phyloP scores from a whole-genome alignment of 2,797 vertebrate genomes.

The Thaleichthys pacificus region DNA sequence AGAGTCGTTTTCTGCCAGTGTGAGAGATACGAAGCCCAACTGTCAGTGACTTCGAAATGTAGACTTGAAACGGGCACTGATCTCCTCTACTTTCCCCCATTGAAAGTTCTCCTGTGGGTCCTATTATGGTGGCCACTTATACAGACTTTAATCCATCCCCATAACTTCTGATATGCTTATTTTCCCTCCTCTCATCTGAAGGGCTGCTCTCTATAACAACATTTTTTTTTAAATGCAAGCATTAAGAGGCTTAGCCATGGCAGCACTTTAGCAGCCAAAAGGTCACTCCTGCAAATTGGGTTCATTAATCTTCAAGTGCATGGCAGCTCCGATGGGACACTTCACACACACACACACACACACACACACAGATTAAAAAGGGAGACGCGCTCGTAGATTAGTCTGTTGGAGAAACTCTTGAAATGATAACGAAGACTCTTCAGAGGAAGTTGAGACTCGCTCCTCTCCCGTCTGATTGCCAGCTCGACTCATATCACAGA shows the following conservation, averaged over 20 bases:
- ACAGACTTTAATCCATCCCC: conserved; percentile 65
- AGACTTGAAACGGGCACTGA: conserved; percentile 36
- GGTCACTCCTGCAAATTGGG: conserved; percentile 84
- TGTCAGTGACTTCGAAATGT: conserved; percentile 14
- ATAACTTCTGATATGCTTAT: conserved; percentile 59
- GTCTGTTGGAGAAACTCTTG: conserved; percentile 60
- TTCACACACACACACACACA: conserved; percentile 56
- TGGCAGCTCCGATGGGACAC: conserved; percentile 72
- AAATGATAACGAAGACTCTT: conserved; percentile 69
- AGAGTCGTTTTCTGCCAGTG: no score
- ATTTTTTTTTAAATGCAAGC: conserved; percentile 64
- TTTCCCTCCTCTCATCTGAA: conserved; percentile 68
- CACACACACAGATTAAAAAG: conserved; percentile 74
- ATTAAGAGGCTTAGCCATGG: conserved; percentile 78
- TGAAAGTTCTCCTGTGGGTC: conserved; percentile 46
- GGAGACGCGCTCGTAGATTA: conserved; percentile 71
- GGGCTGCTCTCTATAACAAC: conserved; percentile 68
- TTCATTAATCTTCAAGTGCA: conserved; percentile 82
- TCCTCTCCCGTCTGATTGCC: conserved; percentile 68
- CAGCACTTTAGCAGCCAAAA: conserved; percentile 75
- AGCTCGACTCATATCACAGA: conserved; percentile 67
- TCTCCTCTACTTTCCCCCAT: conserved; percentile 34
- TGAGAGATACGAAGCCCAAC: no score
- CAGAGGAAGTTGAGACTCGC: conserved; percentile 57
- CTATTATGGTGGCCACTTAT: conserved; percentile 48